A percentile compares a stretch with the other conserved stretches of the same genome.
Evolutionary conservation across 2,888 invertebrate species (phyloP).

Genomic region (Drosophila rubida): DNA sequence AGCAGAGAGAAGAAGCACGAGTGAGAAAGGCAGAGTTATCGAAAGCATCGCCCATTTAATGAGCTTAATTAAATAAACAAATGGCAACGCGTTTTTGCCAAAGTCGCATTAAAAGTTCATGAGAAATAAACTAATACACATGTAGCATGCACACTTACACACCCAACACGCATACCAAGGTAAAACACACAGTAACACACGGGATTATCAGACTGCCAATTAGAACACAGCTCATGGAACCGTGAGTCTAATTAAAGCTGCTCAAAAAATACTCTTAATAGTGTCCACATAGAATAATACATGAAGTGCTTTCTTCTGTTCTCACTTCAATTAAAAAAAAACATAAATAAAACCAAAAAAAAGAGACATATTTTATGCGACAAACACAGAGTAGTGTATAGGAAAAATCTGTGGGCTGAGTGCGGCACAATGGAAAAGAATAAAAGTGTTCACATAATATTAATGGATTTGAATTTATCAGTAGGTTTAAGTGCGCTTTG

Average conservation of each 20-base stretch:
- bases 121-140: conserved; percentile 41
- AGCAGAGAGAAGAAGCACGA: too few relatives aligned
- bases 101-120: conserved; percentile 55
- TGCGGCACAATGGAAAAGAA: conserved; percentile 20
- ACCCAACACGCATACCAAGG: conserved; percentile 11
- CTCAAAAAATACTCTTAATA: background rate
- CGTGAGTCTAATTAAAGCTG: background rate
- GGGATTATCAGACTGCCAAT: conserved; percentile 36
- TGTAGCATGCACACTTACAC: conserved; percentile 20
- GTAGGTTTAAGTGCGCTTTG: conserved; percentile 30
- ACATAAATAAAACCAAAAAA: background rate
- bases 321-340: background rate
- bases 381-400: background rate
- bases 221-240: conserved; percentile 22
- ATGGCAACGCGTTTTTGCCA: conserved; percentile 55
- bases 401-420: background rate
- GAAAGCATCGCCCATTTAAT: conserved; percentile 62
- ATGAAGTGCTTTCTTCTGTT: background rate
- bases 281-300: background rate
- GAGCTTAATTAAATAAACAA: conserved; percentile 80
- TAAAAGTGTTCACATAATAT: conserved; percentile 19
- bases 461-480: conserved; percentile 43
- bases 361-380: background rate
- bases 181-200: conserved; percentile 6
- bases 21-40: conserved; percentile 12